Base-by-base conservation (phyloP, 2,113 vertebrate genomes). In the Ceuthmochares aereus region DNA sequence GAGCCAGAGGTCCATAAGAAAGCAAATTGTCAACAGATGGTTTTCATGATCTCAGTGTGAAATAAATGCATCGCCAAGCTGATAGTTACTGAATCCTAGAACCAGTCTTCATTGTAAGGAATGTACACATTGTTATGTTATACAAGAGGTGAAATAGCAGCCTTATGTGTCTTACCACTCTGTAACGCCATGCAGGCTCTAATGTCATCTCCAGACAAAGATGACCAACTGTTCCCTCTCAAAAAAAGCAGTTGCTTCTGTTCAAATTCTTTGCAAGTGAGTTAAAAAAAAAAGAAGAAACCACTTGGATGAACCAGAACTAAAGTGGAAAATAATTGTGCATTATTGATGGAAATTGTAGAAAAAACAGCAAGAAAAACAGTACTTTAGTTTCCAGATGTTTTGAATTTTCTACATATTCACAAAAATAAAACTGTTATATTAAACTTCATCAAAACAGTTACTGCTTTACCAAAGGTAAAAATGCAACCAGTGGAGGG, bases 11-110 rank as follows among this genome's bases (percentile, higher is more conserved):
- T 91, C 88, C 7, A 0, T 63, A 90, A 90, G 90, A 97, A 97
- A 94, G 95, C 91, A 97, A 97, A 97, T 66, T 81, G 90, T 93
- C 94, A 97, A 89, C 97, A 98, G 79, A 96, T 96, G 95, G 90
- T 70, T 95, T 95, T 51, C 34, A 54, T 72, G 82, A 83, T 75
- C 66, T 75, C 63, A 64, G 73, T 42, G 83, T 76, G 67, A 95
- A 96, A 93, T n/a, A 74, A 75, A 87, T n/a, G 76, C 58, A 72
- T 89, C 97, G 93, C 93, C 64, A 96, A 88, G 94, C 49, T 51
- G 67, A 95, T 32, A 95, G 79, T 80, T 67, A 91, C 72, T 79
- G 75, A 95, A 94, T 95, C 76, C 69, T 88, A 54, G 75, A 75
- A 81, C 58, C 73, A 68, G 56, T 60, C 52, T 20, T 66, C 16